Percentiles rank a stretch among this genome's conserved stretches.
Conservation (phyloP, 1,140 invertebrate species). For the Dryas iulia region DNA sequence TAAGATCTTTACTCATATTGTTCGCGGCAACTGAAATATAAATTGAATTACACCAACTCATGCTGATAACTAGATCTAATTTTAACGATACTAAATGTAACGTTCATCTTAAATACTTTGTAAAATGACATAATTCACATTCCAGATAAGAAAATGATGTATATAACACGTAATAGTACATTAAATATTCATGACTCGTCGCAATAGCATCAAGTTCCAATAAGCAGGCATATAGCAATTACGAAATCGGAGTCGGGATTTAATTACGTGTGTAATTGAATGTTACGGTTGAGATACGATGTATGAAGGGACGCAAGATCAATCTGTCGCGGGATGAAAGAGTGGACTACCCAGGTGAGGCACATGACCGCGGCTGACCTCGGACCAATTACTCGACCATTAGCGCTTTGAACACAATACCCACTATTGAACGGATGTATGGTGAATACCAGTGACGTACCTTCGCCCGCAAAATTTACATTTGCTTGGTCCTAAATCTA, state of each 20-base stretch:
- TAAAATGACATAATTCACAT: slow-evolving; percentile 1
- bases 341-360: slow-evolving; percentile 46
- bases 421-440: slow-evolving; percentile 66
- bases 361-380: slow-evolving; percentile 58
- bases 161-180: not conserved
- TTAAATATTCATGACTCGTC: slow-evolving; percentile 9
- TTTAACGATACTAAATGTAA: not conserved
- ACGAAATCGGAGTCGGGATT: slow-evolving; percentile 43
- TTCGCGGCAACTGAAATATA: too few relatives aligned
- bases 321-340: slow-evolving; percentile 35
- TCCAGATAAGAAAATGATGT: not conserved
- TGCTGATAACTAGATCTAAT: not conserved
- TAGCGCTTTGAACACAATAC: slow-evolving; percentile 66
- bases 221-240: slow-evolving; percentile 16
- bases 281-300: slow-evolving; percentile 41
- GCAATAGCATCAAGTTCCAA: not conserved
- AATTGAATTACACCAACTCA: too few relatives aligned
- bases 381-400: slow-evolving; percentile 69
- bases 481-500: slow-evolving; percentile 69
- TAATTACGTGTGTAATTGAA: slow-evolving; percentile 61
- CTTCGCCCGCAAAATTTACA: slow-evolving; percentile 64
- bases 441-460: slow-evolving; percentile 36
- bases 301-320: slow-evolving; percentile 39
- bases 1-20: too few relatives aligned
- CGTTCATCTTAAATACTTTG: not conserved